These are phyloP conservation scores for Apocrypta bakeri DNA, from an alignment of 1,140 invertebrate species.

Conservation along the genomic window DNA sequence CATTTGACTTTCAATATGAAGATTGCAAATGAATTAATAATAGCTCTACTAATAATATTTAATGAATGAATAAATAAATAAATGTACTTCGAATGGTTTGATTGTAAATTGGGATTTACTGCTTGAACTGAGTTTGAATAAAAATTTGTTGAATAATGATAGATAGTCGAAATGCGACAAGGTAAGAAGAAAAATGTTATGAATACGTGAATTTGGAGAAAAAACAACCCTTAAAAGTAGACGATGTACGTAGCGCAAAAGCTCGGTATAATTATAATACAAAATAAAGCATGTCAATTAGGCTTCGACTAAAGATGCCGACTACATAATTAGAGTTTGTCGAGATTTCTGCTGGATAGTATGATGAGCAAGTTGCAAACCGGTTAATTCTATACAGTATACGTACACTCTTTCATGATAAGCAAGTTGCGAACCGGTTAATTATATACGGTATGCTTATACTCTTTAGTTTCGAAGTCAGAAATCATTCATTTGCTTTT, in stretches of 20 bases:
- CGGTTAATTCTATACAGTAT: constrained; percentile 56
- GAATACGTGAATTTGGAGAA: neutral
- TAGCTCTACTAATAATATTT: no score
- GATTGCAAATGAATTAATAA: no score
- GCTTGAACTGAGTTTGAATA: no score
- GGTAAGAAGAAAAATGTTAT: neutral
- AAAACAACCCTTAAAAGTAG: neutral
- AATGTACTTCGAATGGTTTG: no score
- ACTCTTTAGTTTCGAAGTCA: neutral
- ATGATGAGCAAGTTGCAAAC: constrained; percentile 54
- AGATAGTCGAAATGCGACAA: neutral
- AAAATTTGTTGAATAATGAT: neutral
- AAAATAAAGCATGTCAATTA: constrained; percentile 56
- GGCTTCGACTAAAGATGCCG: constrained; percentile 59
- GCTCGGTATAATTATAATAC: constrained; percentile 32
- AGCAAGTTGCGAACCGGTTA: constrained; percentile 58
- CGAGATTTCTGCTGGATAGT: constrained; percentile 47
- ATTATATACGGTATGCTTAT: constrained; percentile 49
- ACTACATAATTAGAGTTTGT: constrained; percentile 46
- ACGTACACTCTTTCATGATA: constrained; percentile 18
- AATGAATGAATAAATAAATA: no score
- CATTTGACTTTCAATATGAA: no score
- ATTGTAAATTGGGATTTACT: no score
- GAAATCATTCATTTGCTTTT: constrained; percentile 3
- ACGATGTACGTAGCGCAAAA: constrained; percentile 19